A percentile compares a stretch with the other conserved stretches of the same genome.
These are phyloP conservation scores for Turdus rufiventris DNA, from an alignment of 2,113 vertebrate species.

Conservation along the genomic window DNA sequence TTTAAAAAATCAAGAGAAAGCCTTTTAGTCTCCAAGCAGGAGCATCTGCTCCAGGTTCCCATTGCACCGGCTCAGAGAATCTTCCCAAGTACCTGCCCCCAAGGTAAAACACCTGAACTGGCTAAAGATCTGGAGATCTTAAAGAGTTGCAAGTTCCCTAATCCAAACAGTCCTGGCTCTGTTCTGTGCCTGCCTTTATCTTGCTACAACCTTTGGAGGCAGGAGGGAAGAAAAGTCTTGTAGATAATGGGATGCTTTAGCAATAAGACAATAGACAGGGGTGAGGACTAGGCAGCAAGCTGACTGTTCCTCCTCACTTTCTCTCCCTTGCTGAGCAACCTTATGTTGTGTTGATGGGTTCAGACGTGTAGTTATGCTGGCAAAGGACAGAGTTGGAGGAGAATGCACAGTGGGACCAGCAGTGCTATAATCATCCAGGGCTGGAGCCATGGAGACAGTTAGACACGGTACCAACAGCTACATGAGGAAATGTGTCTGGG, in stretches of 20 bases:
- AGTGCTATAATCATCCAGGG: background rate
- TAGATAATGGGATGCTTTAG: background rate
- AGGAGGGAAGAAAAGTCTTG: background rate
- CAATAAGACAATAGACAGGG: background rate
- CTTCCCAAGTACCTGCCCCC: background rate
- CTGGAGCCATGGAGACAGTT: background rate
- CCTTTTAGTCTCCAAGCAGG: background rate
- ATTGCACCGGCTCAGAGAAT: background rate
- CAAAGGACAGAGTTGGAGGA: background rate
- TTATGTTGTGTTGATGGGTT: background rate
- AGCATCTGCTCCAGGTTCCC: background rate
- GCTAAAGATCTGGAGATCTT: background rate
- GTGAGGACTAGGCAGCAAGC: background rate
- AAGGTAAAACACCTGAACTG: background rate
- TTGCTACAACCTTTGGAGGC: background rate
- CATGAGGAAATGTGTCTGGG: conserved; percentile 1
- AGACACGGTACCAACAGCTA: background rate
- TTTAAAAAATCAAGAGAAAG: background rate
- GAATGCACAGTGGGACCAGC: background rate
- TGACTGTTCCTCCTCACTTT: background rate
- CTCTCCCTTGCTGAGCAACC: background rate
- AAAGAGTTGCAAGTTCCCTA: background rate
- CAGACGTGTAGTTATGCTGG: background rate
- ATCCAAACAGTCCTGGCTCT: background rate
- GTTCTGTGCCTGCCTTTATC: background rate